Evolutionary conservation across 2,797 vertebrate genomes (phyloP).

Genomic region (Tachyglossus aculeatus): DNA sequence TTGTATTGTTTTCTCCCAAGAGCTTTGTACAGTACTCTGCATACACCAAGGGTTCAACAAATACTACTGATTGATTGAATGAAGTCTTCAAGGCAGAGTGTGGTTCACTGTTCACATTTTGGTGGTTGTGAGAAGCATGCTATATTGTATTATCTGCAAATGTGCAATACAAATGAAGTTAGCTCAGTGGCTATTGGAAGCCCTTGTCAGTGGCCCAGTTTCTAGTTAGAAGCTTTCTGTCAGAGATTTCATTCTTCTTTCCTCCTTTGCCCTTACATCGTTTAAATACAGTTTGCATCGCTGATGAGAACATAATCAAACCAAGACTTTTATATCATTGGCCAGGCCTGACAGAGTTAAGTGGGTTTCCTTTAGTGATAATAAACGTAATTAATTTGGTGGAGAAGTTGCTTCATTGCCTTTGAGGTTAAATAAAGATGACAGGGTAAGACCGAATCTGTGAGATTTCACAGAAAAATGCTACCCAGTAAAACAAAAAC

Average conservation of each 20-base stretch:
- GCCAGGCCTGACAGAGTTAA: constrained; percentile 58
- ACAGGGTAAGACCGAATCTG: constrained; percentile 55
- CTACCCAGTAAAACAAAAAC: constrained; percentile 53
- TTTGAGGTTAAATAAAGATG: constrained; percentile 57
- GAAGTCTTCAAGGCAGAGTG: too few species aligned
- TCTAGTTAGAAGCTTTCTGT: too few species aligned
- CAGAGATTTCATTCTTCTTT: not conserved
- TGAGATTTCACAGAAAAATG: constrained; percentile 47
- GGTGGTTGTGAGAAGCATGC: too few species aligned
- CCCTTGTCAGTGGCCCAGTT: too few species aligned
- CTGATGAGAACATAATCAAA: constrained; percentile 55
- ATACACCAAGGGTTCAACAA: too few species aligned
- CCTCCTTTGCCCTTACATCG: not conserved
- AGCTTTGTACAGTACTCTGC: too few species aligned
- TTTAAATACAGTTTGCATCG: constrained; percentile 62
- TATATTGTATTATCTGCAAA: too few species aligned
- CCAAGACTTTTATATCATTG: constrained; percentile 52
- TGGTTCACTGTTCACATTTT: too few species aligned
- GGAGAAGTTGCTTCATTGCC: constrained; percentile 39
- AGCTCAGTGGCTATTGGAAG: too few species aligned
- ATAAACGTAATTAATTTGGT: constrained; percentile 68
- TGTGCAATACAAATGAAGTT: too few species aligned
- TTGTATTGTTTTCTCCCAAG: too few species aligned
- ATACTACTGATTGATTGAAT: too few species aligned
- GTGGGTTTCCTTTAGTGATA: constrained; percentile 64